These are phyloP conservation scores for Acropora tenuis DNA, from an alignment of 64 coral and sea anemone genomes.

Conservation along the genomic window DNA sequence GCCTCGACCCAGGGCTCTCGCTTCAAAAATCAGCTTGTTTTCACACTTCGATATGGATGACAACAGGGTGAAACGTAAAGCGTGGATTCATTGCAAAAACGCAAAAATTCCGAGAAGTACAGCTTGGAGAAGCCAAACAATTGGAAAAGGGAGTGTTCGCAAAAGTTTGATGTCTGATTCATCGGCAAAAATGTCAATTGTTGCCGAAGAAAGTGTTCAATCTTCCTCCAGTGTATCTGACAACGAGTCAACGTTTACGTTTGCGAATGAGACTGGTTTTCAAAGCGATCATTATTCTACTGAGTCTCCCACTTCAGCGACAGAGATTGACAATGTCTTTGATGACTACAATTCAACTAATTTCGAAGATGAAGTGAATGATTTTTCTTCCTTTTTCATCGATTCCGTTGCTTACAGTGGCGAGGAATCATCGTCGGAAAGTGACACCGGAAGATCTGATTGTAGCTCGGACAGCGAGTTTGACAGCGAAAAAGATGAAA, in stretches of 20 bases:
- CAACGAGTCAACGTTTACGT: neutral
- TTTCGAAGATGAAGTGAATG: neutral
- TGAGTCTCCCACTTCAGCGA: neutral
- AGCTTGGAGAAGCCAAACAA: conserved; percentile 21
- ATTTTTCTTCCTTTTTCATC: neutral
- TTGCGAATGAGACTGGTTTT: neutral
- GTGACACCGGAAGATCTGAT: neutral
- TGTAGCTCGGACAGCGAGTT: neutral
- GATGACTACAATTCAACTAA: neutral
- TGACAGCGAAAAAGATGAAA: conserved; percentile 28
- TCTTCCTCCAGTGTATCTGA: neutral
- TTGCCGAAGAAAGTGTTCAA: neutral
- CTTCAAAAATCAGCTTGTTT: neutral
- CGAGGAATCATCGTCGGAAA: neutral
- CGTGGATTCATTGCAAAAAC: conserved; percentile 36
- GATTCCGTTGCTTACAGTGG: neutral
- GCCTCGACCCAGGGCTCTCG: neutral
- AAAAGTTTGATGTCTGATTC: conserved; percentile 15
- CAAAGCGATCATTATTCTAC: neutral
- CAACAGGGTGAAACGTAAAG: neutral
- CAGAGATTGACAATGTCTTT: neutral
- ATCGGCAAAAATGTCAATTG: neutral
- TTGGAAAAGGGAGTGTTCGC: neutral
- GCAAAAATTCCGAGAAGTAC: conserved; percentile 50
- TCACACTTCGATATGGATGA: conserved; percentile 4